Evolutionary conservation across 2,888 invertebrate genomes (phyloP), one percentile per base, ranked within the genome.

Genomic region (Tipula confusa): DNA sequence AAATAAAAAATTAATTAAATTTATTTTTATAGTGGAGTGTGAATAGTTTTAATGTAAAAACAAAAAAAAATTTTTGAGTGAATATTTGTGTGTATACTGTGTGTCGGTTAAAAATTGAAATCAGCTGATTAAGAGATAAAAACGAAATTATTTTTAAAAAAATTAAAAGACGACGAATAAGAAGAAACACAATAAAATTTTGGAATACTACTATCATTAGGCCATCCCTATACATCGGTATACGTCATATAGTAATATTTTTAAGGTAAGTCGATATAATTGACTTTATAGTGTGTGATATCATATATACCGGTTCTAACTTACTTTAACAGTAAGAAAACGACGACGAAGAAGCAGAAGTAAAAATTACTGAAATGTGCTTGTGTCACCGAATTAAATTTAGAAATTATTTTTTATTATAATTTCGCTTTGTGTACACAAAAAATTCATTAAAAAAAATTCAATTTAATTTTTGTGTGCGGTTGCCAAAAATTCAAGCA

Each of bases 381-480:
- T 64, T 64, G 64, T 64, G 64, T 64, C 64, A 64, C n/a, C 24
- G 64, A 64, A 64, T 64, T 64, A 64, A 64, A 64, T 64, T 64
- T 64, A 64, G 64, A 64, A 64, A 64, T 64, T 64, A 64, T 64
- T 64, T 64, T n/a, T n/a, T n/a, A n/a, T n/a, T n/a, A n/a, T 64
- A 64, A 64, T 64, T 64, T 64, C 24, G 64, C 24, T 64, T n/a
- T n/a, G n/a, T n/a, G n/a, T 64, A 64, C 24, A 64, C 9, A 38
- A 2, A 64, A 64, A 64, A 64, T 9, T 9, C 24, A 64, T 2
- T n/a, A 24, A 38, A 38, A 38, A 64, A 64, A 64, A 24, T 24
- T 64, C 24, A 24, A 24, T 64, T 48, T 18, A 18, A 48, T 64
- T 64, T 64, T 64, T 18, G 64, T 64, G n/a, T 64, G 6, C n/a